A percentile compares a stretch with the other conserved stretches of the same genome.
Conservation (phyloP, 2,113 vertebrate species). For the Mustela lutreola region DNA sequence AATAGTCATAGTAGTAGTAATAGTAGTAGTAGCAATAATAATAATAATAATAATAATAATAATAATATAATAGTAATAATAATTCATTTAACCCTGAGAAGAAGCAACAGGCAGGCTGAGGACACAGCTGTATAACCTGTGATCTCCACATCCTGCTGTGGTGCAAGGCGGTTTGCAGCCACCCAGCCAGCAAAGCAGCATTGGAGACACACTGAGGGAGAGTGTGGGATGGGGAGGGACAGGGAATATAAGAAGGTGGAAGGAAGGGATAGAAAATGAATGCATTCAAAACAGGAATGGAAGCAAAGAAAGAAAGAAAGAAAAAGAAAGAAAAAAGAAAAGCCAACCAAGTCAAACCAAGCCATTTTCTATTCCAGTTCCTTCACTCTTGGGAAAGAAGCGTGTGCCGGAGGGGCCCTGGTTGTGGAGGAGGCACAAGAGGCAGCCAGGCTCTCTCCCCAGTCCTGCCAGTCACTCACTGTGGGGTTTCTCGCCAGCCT, state of each 20-base stretch:
- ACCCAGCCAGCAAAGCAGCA: constrained; percentile 68
- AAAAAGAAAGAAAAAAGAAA: constrained; percentile 61
- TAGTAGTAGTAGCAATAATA: not conserved
- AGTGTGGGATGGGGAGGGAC: constrained; percentile 59
- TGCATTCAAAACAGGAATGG: constrained; percentile 65
- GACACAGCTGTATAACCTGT: constrained; percentile 48
- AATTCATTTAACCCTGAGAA: not conserved
- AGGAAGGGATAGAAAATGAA: constrained; percentile 77
- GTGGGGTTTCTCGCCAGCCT: not conserved
- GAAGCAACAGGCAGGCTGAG: constrained; percentile 50
- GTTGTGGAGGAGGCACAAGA: not conserved
- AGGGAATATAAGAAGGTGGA: not conserved
- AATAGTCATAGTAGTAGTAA: not conserved
- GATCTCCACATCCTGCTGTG: constrained; percentile 56
- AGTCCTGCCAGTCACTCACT: too few relatives aligned
- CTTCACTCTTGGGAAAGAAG: not conserved
- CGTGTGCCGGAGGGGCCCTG: not conserved
- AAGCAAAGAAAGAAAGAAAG: constrained; percentile 17
- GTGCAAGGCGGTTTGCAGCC: constrained; percentile 75
- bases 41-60: not conserved
- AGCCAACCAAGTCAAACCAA: not conserved
- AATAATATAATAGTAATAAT: not conserved
- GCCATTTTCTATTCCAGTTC: not conserved
- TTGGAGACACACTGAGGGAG: constrained; percentile 74
- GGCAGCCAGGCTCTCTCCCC: not conserved